phyloP scores from a whole-genome alignment of 1,140 invertebrate genomes.

The Cataglyphis hispanica region DNA sequence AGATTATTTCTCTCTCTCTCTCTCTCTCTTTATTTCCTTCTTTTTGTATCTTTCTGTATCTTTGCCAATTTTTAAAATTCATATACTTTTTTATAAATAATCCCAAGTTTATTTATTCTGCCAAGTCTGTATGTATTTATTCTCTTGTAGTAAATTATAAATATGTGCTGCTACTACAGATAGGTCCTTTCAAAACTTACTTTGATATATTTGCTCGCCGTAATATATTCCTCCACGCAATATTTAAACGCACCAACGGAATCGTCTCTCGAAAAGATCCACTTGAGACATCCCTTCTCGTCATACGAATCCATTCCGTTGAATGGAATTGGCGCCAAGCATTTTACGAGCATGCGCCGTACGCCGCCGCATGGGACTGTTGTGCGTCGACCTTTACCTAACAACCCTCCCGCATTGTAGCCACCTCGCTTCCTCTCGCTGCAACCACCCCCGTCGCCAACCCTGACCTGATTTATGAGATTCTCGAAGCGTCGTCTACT shows the following conservation, averaged over 20 bases:
- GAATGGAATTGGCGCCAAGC: constrained; percentile 76
- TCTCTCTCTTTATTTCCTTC: background rate
- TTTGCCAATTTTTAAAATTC: constrained; percentile 26
- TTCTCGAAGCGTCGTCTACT: constrained; percentile 85
- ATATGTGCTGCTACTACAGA: background rate
- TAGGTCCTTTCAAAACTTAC: background rate
- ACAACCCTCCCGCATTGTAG: constrained; percentile 77
- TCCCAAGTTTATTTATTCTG: background rate
- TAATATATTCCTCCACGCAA: background rate
- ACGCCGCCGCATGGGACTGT: constrained; percentile 76
- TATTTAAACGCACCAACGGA: background rate
- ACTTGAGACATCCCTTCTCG: constrained; percentile 24
- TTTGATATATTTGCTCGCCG: background rate
- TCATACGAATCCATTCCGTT: constrained; percentile 53
- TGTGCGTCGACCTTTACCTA: constrained; percentile 86
- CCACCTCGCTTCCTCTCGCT: constrained; percentile 66
- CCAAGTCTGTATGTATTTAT: background rate
- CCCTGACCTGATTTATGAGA: constrained; percentile 87
- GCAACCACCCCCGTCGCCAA: constrained; percentile 82
- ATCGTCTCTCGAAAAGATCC: constrained; percentile 10
- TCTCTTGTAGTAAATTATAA: background rate
- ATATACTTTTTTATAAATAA: background rate
- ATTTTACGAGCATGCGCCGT: constrained; percentile 75
- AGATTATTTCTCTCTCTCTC: background rate
- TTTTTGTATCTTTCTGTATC: background rate